These are phyloP conservation scores for Drosophila meridiana DNA, from an alignment of 2,888 invertebrate genomes.

Conservation along the genomic window DNA sequence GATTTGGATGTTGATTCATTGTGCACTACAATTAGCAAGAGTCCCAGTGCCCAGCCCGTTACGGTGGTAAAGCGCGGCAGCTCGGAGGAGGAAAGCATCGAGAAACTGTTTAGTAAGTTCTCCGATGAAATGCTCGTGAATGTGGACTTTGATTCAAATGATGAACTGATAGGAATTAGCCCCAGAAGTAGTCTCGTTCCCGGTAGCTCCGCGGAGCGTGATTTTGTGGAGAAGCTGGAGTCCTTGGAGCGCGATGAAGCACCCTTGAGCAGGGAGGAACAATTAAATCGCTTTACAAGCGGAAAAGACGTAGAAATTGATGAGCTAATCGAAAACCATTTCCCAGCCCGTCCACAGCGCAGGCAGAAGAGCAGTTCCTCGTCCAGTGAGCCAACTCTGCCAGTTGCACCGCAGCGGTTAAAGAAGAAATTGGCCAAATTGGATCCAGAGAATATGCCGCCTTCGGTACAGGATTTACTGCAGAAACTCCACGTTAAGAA, in stretches of 20 bases:
- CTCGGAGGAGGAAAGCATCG: constrained; percentile 84
- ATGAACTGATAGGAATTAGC: constrained; percentile 81
- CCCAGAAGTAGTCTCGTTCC: constrained; percentile 53
- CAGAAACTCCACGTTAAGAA: constrained; percentile 50
- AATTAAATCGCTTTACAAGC: constrained; percentile 2
- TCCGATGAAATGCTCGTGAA: constrained; percentile 84
- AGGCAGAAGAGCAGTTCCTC: constrained; percentile 81
- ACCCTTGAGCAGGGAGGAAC: neutral
- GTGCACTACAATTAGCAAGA: constrained; percentile 81
- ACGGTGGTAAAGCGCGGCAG: constrained; percentile 79
- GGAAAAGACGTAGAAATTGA: constrained; percentile 24
- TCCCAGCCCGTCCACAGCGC: constrained; percentile 79
- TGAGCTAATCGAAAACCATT: constrained; percentile 52
- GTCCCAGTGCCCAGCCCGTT: constrained; percentile 76
- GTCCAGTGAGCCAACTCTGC: constrained; percentile 77
- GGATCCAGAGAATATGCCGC: constrained; percentile 81
- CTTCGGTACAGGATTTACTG: constrained; percentile 83
- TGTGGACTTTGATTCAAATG: constrained; percentile 84
- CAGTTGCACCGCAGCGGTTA: constrained; percentile 72
- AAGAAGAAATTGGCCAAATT: constrained; percentile 79
- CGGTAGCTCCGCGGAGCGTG: constrained; percentile 54
- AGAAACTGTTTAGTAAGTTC: constrained; percentile 82
- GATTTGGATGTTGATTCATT: constrained; percentile 75
- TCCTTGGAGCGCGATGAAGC: constrained; percentile 72
- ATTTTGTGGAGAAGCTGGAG: constrained; percentile 68